phyloP scores from a whole-genome alignment of 1,140 invertebrate species.

The Thalassaphorura encarpata region DNA sequence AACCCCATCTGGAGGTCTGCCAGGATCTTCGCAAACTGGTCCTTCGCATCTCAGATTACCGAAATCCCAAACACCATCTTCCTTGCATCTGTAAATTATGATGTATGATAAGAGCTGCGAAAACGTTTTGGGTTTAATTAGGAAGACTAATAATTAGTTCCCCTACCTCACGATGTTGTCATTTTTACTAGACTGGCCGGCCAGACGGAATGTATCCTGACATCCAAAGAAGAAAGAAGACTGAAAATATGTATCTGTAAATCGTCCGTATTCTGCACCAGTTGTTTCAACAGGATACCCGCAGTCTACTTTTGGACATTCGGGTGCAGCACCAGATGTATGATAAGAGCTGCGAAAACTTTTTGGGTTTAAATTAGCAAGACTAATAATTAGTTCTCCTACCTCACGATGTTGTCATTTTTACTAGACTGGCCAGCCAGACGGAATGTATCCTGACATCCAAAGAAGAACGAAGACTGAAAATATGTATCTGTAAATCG shows the following conservation, averaged over 20 bases:
- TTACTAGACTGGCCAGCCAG: conserved; percentile 81
- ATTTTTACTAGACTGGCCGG: conserved; percentile 78
- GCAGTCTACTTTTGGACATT: conserved; percentile 78
- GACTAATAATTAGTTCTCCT: background rate
- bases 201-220: conserved; percentile 88
- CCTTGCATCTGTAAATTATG: conserved; percentile 54
- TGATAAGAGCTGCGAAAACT: too few relatives aligned
- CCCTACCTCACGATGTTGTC: conserved; percentile 76
- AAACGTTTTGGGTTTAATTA: background rate
- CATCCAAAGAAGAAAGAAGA: conserved; percentile 93
- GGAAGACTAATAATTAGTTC: too few relatives aligned
- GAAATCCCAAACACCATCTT: conserved; percentile 92
- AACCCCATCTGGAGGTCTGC: conserved; percentile 78
- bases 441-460: conserved; percentile 91
- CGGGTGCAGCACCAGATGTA: conserved; percentile 65
- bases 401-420: conserved; percentile 79
- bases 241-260: conserved; percentile 75
- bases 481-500: conserved; percentile 76
- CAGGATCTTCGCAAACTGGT: conserved; percentile 89
- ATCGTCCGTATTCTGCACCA: conserved; percentile 85
- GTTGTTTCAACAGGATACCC: conserved; percentile 73
- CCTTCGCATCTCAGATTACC: conserved; percentile 91
- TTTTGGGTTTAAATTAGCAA: background rate
- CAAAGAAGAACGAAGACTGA: conserved; percentile 89
- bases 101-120: background rate